Percentiles rank a stretch among this genome's conserved stretches.
Evolutionary conservation across 2,797 vertebrate genomes (phyloP).

Genomic region (Sarcophilus harrisii): DNA sequence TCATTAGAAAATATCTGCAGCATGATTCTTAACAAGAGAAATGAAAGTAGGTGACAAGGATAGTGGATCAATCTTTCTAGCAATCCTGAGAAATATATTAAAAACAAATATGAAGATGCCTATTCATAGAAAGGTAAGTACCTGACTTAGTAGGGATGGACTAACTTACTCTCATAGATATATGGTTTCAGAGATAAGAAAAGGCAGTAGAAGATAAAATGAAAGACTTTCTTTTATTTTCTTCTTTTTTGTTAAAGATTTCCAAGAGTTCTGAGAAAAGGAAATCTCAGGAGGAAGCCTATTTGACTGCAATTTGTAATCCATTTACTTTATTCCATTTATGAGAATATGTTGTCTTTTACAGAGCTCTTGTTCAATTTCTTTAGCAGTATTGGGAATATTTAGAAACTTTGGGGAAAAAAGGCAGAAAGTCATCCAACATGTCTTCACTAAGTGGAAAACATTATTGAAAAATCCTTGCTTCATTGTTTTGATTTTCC

Average conservation of each 20-base stretch:
- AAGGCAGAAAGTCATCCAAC: not conserved
- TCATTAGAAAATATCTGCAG: constrained; percentile 28
- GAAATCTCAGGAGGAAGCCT: constrained; percentile 14
- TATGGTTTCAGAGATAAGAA: not conserved
- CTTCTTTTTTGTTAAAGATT: not conserved
- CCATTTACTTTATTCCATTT: constrained; percentile 16
- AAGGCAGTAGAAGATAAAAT: constrained; percentile 4
- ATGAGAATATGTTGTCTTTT: constrained; percentile 4
- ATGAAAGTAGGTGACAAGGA: constrained; percentile 1
- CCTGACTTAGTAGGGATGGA: not conserved
- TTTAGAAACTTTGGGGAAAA: constrained; percentile 6
- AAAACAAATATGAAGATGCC: not conserved
- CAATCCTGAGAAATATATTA: not conserved
- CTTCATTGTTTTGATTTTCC: not conserved
- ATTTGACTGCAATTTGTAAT: constrained; percentile 28
- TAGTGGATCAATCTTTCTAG: not conserved
- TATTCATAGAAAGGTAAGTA: not conserved
- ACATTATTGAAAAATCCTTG: not conserved
- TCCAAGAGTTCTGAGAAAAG: not conserved
- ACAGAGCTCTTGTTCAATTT: not conserved
- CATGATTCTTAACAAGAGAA: constrained; percentile 38
- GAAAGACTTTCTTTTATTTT: not conserved
- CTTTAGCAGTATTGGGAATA: not conserved
- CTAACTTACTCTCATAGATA: not conserved
- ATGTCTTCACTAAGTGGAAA: constrained; percentile 2